Evolutionary conservation across 2,888 invertebrate genomes (phyloP).

Genomic region (Phyllotreta cruciferae): DNA sequence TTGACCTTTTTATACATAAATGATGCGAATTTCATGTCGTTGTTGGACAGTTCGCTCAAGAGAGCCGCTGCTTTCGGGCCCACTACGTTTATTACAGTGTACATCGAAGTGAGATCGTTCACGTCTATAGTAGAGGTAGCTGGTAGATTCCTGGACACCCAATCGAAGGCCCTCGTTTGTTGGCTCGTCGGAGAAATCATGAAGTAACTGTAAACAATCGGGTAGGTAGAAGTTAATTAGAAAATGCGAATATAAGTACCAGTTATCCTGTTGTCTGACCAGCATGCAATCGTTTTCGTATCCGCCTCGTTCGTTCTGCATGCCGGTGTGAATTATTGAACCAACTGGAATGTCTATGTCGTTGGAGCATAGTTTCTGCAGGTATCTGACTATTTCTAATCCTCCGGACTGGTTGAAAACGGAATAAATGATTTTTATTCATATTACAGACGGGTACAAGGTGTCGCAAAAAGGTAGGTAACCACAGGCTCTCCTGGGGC

Average conservation of each 20-base stretch:
- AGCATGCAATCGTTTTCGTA: constrained; percentile 78
- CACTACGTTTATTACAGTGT: constrained; percentile 74
- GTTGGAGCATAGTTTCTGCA: constrained; percentile 72
- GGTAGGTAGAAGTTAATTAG: constrained; percentile 12
- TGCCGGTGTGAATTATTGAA: constrained; percentile 72
- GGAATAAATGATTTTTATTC: background rate
- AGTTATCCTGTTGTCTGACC: constrained; percentile 67
- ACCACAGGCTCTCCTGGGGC: too few species aligned
- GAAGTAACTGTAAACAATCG: constrained; percentile 65
- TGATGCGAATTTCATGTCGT: constrained; percentile 67
- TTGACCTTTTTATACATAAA: constrained; percentile 74
- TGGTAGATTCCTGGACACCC: constrained; percentile 72
- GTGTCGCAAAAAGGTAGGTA: too few species aligned
- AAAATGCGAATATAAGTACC: constrained; percentile 53
- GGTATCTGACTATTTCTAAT: constrained; percentile 67
- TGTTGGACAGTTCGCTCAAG: constrained; percentile 70
- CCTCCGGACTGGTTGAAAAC: constrained; percentile 63
- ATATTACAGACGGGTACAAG: too few species aligned
- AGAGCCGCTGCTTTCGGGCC: constrained; percentile 73
- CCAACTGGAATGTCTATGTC: constrained; percentile 71
- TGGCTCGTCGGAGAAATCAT: constrained; percentile 83
- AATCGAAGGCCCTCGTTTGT: constrained; percentile 74
- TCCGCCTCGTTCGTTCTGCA: constrained; percentile 74
- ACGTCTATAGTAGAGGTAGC: constrained; percentile 67
- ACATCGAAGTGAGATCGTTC: constrained; percentile 75